Percentiles rank a stretch among this genome's conserved stretches.
These are phyloP conservation scores for Matsumurasca onukii DNA, from an alignment of 1,140 invertebrate species.

Conservation along the genomic window DNA sequence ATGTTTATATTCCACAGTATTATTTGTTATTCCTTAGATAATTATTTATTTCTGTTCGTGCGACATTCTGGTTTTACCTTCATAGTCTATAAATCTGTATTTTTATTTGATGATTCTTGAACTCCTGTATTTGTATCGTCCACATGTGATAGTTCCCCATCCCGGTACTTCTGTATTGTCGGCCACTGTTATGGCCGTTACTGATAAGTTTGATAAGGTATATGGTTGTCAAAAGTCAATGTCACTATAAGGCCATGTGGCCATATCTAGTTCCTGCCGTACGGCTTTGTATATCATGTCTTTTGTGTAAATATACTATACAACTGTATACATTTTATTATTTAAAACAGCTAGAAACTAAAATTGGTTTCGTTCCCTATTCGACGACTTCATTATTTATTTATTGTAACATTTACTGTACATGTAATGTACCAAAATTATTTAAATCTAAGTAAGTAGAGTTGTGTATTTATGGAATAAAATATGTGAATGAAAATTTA, in stretches of 20 bases:
- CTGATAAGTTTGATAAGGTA: background rate
- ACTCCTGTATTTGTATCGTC: too few species aligned
- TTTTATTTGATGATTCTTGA: background rate
- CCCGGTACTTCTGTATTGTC: too few species aligned
- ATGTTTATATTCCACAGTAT: background rate
- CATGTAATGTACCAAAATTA: conserved; percentile 42
- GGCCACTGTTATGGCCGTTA: too few species aligned
- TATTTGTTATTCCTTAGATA: background rate
- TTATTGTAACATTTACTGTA: conserved; percentile 40
- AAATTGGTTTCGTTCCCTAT: conserved; percentile 30
- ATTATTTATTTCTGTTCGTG: background rate
- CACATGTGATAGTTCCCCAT: too few species aligned
- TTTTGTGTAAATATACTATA: conserved; percentile 22
- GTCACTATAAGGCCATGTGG: conserved; percentile 10
- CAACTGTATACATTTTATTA: conserved; percentile 26
- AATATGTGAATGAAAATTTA: conserved; percentile 35
- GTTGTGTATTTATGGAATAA: conserved; percentile 43
- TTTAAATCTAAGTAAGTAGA: conserved; percentile 39
- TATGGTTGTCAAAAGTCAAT: conserved; percentile 8
- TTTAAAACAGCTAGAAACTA: conserved; percentile 20
- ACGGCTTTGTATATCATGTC: background rate
- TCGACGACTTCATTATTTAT: conserved; percentile 36
- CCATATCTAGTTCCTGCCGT: conserved; percentile 18
- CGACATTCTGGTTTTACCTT: background rate
- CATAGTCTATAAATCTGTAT: background rate